These are phyloP conservation scores for Rousettus leschenaultii DNA, from an alignment of 2,113 vertebrate species.

Conservation along the genomic window DNA sequence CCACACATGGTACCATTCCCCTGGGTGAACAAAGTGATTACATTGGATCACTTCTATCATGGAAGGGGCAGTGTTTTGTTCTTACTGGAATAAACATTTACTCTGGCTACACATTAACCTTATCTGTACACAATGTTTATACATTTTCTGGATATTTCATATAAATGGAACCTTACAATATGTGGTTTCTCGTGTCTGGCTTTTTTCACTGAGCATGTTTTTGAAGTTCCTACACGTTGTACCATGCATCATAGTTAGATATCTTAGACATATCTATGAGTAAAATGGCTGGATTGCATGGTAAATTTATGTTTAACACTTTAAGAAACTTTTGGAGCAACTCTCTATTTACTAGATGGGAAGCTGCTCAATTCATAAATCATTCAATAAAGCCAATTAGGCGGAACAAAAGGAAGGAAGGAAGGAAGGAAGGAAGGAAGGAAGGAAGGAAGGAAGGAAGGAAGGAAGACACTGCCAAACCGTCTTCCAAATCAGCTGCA, in stretches of 20 bases:
- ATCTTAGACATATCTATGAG: neutral
- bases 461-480: neutral
- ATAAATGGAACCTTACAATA: neutral
- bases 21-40: neutral
- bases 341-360: neutral
- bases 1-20: neutral
- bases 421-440: neutral
- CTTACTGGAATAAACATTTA: neutral
- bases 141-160: neutral
- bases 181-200: neutral
- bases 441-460: neutral
- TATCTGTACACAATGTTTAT: neutral
- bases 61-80: neutral
- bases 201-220: neutral
- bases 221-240: neutral
- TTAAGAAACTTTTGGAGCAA: neutral
- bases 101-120: neutral
- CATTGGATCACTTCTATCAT: neutral
- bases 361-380: neutral
- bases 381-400: neutral
- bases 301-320: conserved; percentile 8
- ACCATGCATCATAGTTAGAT: neutral
- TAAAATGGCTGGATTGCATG: neutral
- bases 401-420: neutral
- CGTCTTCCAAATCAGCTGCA: neutral